Conservation (phyloP, 2,888 invertebrate genomes). For the Mantis religiosa region DNA sequence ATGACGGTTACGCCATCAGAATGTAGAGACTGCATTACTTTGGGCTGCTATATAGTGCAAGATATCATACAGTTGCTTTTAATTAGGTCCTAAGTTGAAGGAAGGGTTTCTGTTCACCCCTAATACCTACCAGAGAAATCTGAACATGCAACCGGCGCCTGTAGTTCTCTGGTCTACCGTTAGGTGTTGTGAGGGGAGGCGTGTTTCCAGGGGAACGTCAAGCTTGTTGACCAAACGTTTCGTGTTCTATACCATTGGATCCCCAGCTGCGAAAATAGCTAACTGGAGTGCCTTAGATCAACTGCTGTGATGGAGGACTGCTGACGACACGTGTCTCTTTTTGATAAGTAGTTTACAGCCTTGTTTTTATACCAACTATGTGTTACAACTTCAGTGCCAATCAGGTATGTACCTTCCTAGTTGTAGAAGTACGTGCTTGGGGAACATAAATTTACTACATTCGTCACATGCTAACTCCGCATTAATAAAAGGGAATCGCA, state of each 20-base stretch:
- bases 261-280: neutral
- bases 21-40: too few relatives aligned
- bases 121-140: neutral
- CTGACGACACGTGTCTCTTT: neutral
- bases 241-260: neutral
- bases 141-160: neutral
- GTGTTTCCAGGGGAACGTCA: conserved; percentile 3
- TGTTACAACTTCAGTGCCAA: conserved; percentile 12
- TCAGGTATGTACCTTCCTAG: neutral
- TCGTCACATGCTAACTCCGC: neutral
- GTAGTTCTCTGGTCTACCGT: neutral
- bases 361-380: neutral
- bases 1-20: too few relatives aligned
- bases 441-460: neutral
- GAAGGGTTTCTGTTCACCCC: neutral
- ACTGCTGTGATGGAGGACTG: neutral
- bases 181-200: conserved; percentile 7
- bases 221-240: neutral
- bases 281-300: neutral
- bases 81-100: too few relatives aligned
- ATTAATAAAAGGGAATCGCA: too few relatives aligned
- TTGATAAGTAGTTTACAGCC: neutral
- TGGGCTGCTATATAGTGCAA: too few relatives aligned
- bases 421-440: neutral
- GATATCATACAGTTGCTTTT: too few relatives aligned